These are phyloP conservation scores for Dromiciops gliroides DNA, from an alignment of 2,113 vertebrate genomes.

Conservation along the genomic window DNA sequence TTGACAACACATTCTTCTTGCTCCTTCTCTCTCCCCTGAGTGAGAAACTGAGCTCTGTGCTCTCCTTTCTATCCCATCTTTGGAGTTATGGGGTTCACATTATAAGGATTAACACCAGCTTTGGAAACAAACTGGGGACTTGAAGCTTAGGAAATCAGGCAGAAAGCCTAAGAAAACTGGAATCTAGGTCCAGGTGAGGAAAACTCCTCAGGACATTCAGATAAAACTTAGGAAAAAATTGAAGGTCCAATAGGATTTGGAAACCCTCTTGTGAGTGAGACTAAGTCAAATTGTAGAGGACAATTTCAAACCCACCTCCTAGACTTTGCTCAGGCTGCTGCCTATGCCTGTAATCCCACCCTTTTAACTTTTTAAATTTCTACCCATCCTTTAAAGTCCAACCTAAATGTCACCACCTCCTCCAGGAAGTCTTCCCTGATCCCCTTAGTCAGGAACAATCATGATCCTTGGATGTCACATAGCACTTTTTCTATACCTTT, in stretches of 20 bases:
- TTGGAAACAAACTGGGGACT: not conserved
- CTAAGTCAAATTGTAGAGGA: not conserved
- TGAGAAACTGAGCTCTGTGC: not conserved
- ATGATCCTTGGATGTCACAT: not conserved
- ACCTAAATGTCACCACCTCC: not conserved
- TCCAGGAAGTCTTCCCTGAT: not conserved
- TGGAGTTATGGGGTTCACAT: not conserved
- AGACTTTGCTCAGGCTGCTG: too few relatives aligned
- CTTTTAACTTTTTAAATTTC: not conserved
- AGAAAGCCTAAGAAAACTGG: not conserved
- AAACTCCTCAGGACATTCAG: not conserved
- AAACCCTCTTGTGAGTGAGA: not conserved
- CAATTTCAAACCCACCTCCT: not conserved
- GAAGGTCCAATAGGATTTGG: not conserved
- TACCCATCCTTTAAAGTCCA: not conserved
- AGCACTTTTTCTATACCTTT: not conserved
- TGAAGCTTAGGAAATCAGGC: not conserved
- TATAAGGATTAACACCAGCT: not conserved
- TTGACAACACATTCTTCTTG: not conserved
- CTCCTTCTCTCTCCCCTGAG: not conserved
- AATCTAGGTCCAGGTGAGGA: not conserved
- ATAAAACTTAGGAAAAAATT: not conserved
- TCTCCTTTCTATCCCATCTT: not conserved
- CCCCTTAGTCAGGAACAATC: not conserved
- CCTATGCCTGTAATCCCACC: not conserved